phyloP scores from a whole-genome alignment of 2,888 invertebrate species.

The Octodonta nipae region DNA sequence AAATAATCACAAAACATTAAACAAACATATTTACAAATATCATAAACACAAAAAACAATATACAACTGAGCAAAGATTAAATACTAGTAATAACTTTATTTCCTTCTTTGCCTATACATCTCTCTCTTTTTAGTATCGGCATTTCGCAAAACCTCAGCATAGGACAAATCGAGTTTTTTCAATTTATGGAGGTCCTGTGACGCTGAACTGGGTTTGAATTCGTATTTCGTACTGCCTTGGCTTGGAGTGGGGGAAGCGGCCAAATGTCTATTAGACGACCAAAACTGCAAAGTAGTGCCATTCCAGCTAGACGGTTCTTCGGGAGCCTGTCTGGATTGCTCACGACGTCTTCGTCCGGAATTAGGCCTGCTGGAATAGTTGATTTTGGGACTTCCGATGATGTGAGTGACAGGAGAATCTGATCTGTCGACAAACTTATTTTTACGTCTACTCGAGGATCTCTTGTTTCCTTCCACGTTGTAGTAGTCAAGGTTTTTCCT shows the following conservation, averaged over 20 bases:
- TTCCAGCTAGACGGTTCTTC: constrained; percentile 41
- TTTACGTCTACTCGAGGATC: constrained; percentile 51
- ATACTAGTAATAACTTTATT: constrained; percentile 10
- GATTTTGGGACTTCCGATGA: constrained; percentile 47
- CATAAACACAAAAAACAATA: neutral
- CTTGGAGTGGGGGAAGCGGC: constrained; percentile 45
- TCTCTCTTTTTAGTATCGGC: constrained; percentile 41
- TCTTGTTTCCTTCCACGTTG: constrained; percentile 50
- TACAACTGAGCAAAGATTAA: neutral
- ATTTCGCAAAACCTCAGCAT: constrained; percentile 70
- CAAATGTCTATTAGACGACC: constrained; percentile 37
- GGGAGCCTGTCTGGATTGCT: constrained; percentile 36
- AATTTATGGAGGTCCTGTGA: constrained; percentile 73
- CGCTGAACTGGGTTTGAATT: constrained; percentile 55
- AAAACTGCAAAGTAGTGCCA: constrained; percentile 57
- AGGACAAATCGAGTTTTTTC: constrained; percentile 67
- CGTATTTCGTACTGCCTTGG: constrained; percentile 37
- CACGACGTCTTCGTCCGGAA: constrained; percentile 36
- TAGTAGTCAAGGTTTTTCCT: constrained; percentile 62
- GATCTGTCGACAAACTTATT: constrained; percentile 51
- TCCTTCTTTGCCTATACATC: constrained; percentile 18
- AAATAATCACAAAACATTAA: neutral
- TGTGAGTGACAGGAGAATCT: constrained; percentile 53
- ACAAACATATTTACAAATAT: neutral
- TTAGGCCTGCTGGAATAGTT: constrained; percentile 42